Percentiles rank a stretch among this genome's conserved stretches.
Evolutionary conservation across 2,888 invertebrate species (phyloP).

Genomic region (Dexiosoma caninum): DNA sequence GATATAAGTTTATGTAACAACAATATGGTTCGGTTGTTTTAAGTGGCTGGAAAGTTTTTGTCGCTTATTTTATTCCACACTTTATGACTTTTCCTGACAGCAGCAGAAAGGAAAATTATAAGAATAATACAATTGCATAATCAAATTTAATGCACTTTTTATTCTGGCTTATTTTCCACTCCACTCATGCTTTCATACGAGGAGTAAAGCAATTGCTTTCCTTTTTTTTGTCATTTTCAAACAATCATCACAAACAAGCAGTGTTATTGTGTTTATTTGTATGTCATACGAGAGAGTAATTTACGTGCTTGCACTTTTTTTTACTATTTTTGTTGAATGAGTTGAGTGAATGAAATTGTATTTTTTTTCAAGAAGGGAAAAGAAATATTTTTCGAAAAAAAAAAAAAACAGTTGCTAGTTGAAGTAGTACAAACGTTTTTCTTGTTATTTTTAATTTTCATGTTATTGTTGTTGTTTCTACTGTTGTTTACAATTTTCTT

Average conservation of each 20-base stretch:
- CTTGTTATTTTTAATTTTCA: slow-evolving; percentile 46
- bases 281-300: slow-evolving; percentile 24
- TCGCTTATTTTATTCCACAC: background rate
- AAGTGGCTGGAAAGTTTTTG: slow-evolving; percentile 20
- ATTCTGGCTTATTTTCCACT: slow-evolving; percentile 55
- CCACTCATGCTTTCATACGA: slow-evolving; percentile 54
- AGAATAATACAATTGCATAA: slow-evolving; percentile 51
- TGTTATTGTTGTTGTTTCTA: slow-evolving; percentile 20
- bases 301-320: slow-evolving; percentile 56
- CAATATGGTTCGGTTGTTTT: background rate
- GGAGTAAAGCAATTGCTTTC: slow-evolving; percentile 41
- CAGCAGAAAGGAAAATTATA: slow-evolving; percentile 16
- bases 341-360: slow-evolving; percentile 38
- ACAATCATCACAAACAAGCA: slow-evolving; percentile 16
- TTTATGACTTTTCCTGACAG: slow-evolving; percentile 28
- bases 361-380: slow-evolving; percentile 27
- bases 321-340: slow-evolving; percentile 31
- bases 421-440: slow-evolving; percentile 24
- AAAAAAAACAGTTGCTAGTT: background rate
- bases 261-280: background rate
- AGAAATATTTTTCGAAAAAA: slow-evolving; percentile 1
- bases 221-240: slow-evolving; percentile 36
- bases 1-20: background rate
- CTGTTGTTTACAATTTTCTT: slow-evolving; percentile 56
- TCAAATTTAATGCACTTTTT: slow-evolving; percentile 56